Evolutionary conservation across 2,113 vertebrate genomes (phyloP), one percentile per base, ranked within the genome.

Genomic region (Ceyx margarethae): DNA sequence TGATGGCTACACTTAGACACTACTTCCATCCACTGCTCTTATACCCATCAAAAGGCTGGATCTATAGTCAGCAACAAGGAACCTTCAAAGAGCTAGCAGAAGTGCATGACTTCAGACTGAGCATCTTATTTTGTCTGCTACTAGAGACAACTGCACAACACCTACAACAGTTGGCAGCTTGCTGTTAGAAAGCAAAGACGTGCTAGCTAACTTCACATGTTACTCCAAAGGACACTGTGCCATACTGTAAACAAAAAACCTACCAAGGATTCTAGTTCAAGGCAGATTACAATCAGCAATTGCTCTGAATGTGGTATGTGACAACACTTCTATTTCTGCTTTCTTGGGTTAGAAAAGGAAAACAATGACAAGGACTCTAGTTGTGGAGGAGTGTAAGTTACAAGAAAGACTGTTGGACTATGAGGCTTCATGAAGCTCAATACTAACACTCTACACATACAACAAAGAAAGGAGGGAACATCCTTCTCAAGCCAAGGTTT

Each of bases 391-490:
- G 0, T 10, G 3, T 61, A 81, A 66, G 68, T 74, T 90, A 46
- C 19, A 67, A 33, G 56, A 62, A 76, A 74, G 79, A 66, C 19
- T 45, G 28, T 53, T 21, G 51, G 37, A 62, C 25, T 45, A 16
- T 16, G 28, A 68, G 29, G 25, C 40, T 64, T 68, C 23, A 15
- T 17, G 61, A 83, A 60, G 16, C 28, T 71, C 72, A 28, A 4
- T 11, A 51, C 6, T 14, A 77, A 74, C 15, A 48, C 10, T 20
- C 40, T 69, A 29, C 40, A 6, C 42, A 57, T 5, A 46, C 4
- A 91, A 61, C 60, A 77, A 93, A 87, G 60, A 79, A 81, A 75
- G 84, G 74, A 90, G 23, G 71, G 62, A 85, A 50, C 62, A 82
- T 61, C 45, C 42, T 81, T 85, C 80, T 91, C 31, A 37, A 17